Conservation (phyloP, 2,113 vertebrate species). For the Alaudala cheleensis region DNA sequence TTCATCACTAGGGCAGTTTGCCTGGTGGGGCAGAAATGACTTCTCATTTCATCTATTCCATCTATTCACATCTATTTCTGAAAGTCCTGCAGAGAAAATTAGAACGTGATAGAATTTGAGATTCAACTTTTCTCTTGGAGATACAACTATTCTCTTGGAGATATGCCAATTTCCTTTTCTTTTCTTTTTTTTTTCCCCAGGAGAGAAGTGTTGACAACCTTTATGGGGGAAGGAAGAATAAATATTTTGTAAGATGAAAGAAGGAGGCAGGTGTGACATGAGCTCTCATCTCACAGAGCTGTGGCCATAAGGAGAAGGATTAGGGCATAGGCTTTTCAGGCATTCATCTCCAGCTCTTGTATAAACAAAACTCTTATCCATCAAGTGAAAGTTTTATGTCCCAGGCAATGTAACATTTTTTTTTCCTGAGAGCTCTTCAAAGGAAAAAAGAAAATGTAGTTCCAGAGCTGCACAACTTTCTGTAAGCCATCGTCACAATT, state of each 20-base stretch:
- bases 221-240: background rate
- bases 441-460: background rate
- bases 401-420: background rate
- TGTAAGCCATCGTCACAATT: background rate
- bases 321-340: background rate
- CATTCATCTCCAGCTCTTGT: background rate
- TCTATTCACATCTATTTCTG: background rate
- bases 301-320: background rate
- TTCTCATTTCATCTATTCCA: background rate
- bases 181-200: background rate
- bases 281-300: background rate
- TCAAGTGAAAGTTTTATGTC: background rate
- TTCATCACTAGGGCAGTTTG: background rate
- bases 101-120: background rate
- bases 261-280: background rate
- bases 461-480: background rate
- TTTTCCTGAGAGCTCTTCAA: background rate
- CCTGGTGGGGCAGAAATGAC: background rate
- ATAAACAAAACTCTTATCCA: constrained; percentile 13
- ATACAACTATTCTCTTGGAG: background rate
- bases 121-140: background rate
- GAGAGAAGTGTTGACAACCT: background rate
- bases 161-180: background rate
- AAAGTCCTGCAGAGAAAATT: background rate
- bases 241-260: background rate